Evolutionary conservation across 2,113 vertebrate genomes (phyloP), one percentile per base, ranked within the genome.

Genomic region (Pardalotus punctatus): DNA sequence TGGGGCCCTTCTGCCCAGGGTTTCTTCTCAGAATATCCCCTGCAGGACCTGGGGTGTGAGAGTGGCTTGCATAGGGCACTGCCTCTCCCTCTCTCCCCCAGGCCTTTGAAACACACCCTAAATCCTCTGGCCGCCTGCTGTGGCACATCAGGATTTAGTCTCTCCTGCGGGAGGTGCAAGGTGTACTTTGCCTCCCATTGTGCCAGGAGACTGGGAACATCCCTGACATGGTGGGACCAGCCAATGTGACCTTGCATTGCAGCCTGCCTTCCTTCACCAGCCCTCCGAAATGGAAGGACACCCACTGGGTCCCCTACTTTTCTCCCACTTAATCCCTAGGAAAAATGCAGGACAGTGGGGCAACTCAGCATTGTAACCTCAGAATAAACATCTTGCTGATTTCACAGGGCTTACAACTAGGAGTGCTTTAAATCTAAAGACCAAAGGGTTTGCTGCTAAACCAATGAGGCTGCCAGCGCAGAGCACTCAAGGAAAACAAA

Each of bases 141-240:
- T 10, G 58, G 33, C 2, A 36, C 1, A 2, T 1, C 0, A 1
- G 43, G 38, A 17, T 27, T 0, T 3, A 29, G 48, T 10, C 27
- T 31, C 18, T 35, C 16, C 76, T 24, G 25, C 0, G 0, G 25
- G 31, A 29, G 20, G 8, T 5, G 11, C 21, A 8, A 22, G 42
- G 11, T 11, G 47, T 38, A 11, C n/a, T 48, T 36, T 66, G 51
- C 20, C 12, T 50, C 2, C 0, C 0, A 3, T 5, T 14, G 45
- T 13, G 27, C 31, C 8, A 40, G 43, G 36, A 40, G 42, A 17
- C 35, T 20, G 42, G 18, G 18, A 62, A 33, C 38, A n/a, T 21
- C 58, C 20, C 29, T 23, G 29, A 5, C 3, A 57, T 19, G 33
- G 11, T 24, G 28, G n/a, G 19, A 43, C n/a, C 40, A 66, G 14